Evolutionary conservation across 2,797 vertebrate genomes (phyloP), one percentile per base, ranked within the genome.

Genomic region (Psittacula echo): DNA sequence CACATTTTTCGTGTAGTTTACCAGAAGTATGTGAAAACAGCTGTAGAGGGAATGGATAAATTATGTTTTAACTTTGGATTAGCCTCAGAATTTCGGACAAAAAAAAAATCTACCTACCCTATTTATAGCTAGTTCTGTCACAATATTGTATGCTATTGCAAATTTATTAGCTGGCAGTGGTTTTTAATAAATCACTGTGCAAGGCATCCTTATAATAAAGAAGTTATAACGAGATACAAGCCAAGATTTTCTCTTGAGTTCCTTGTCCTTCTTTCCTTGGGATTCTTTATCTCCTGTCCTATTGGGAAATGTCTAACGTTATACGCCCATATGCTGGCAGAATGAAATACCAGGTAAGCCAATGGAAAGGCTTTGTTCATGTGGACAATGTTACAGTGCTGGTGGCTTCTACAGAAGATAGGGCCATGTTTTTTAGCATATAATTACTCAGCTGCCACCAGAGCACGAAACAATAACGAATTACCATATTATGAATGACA

Each of bases 121-220:
- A 93, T 94, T 95, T 93, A 92, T 94, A 95, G 67, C 71, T 42
- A 56, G 26, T 67, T 87, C 77, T 95, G 74, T 85, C 90, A 85
- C 44, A 77, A 83, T 76, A 72, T 60, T 92, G 23, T 66, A 70
- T 67, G 84, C 37, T 87, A 76, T 78, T 79, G 64, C 9, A 10
- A 89, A 96, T 92, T 91, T 88, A 94, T 94, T 90, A 93, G 50
- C 85, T 93, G 85, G 83, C 74, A 86, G 51, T 73, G 54, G 11
- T 81, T 88, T 71, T 68, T 78, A 86, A 91, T 75, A 88, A 72
- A 75, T 68, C 73, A 70, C 24, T 54, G 34, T 84, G 47, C 48
- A 88, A 94, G 39, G 11, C 42, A 84, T 84, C 70, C 15, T 54
- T 41, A 24, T n/a, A 91, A 88, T 42, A 87, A 86, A 73, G 68